Conservation (phyloP, 2,797 vertebrate species). For the Choloepus didactylus region DNA sequence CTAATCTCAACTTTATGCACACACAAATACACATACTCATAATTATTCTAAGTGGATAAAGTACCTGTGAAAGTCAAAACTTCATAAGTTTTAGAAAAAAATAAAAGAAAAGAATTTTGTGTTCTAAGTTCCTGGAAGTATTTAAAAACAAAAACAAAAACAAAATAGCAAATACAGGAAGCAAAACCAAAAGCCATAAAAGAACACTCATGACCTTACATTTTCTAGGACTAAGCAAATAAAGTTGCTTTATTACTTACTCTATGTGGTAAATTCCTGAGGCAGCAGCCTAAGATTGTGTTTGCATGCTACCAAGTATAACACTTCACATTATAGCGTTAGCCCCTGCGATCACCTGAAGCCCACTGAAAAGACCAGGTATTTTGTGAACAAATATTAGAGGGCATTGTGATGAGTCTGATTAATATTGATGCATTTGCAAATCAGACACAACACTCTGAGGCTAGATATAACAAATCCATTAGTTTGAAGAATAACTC, state of each 20-base stretch:
- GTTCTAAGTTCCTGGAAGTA: background rate
- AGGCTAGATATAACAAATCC: background rate
- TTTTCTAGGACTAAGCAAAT: background rate
- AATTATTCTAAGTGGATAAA: background rate
- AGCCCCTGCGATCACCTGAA: background rate
- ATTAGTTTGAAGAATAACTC: background rate
- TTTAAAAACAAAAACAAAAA: background rate
- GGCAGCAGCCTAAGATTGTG: background rate
- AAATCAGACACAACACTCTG: background rate
- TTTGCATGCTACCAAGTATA: background rate
- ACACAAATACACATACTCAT: accelerated
- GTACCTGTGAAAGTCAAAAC: background rate
- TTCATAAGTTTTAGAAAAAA: background rate
- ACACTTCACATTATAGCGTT: background rate
- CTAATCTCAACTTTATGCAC: background rate
- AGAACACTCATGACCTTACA: background rate
- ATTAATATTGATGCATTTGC: background rate
- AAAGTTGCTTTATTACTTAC: background rate
- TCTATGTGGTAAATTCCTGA: background rate
- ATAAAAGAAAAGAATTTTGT: background rate
- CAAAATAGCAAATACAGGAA: too few relatives aligned
- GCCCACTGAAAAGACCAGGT: background rate
- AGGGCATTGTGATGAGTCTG: background rate
- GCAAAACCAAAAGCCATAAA: too few relatives aligned
- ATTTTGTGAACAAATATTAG: background rate